Evolutionary conservation across 2,113 vertebrate genomes (phyloP), one percentile per base, ranked within the genome.

Genomic region (Egretta garzetta): DNA sequence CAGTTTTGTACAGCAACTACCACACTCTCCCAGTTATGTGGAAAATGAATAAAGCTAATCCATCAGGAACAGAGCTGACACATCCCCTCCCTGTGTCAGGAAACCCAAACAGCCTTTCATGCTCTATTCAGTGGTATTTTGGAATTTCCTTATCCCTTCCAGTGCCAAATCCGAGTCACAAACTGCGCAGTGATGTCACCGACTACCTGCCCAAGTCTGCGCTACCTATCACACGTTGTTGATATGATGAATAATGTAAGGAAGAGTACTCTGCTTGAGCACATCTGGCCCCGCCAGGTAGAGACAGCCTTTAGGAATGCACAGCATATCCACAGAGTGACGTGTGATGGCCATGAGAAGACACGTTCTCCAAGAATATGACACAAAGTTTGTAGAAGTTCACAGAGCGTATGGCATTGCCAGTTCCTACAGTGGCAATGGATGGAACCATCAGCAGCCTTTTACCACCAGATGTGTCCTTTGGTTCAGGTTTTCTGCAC

Each of bases 321-420:
- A 35, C 12, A 75, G 24, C 21, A 28, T 0, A 0, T 53, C n/a
- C 53, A 17, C 27, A 62, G 33, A 79, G 64, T 7, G 21, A 72
- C 39, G 33, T 7, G 22, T 28, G 76, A 76, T 62, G 24, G 19
- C 55, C 50, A 22, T 32, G 37, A 56, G 82, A 87, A 68, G 52
- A 49, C 7, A 28, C 0, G 7, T 52, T 30, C 73, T 70, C n/a
- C 1, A 1, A 30, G 47, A 50, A 85, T 0, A 4, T 21, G 39
- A 22, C 20, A 39, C 35, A 13, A 82, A 70, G 53, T 37, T 64
- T 75, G 10, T 37, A 62, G 1, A 87, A 85, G 47, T 52, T 85
- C 83, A 58, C 32, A 12, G 33, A 63, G 10, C 1, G 0, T 18
- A 7, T 1, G 59, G 21, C 14, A 26, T 33, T 73, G 15, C 26